Evolutionary conservation across 2,113 vertebrate species (phyloP), one percentile per base, ranked within the genome.

Genomic region (Onychostoma macrolepis): DNA sequence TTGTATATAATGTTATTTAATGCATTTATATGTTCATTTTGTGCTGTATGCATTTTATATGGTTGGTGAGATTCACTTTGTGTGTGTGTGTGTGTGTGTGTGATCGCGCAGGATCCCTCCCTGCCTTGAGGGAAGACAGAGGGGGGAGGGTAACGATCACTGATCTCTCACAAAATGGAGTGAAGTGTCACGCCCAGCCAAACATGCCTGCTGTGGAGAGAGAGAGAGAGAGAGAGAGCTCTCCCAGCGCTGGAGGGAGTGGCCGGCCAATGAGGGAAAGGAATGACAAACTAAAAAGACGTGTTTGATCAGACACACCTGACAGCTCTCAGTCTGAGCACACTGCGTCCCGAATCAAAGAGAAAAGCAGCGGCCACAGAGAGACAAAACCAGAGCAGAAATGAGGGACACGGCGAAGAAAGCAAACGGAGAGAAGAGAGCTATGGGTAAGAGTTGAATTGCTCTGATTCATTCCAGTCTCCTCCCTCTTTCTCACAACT

Each of bases 341-440:
- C 76, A 86, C 38, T 86, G 74, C 79, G 76, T 84, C 38, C 71
- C 80, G 38, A 56, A 38, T 67, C 28, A 80, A 74, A 88, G 69
- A 80, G 71, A 26, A 86, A 72, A 87, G 21, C 53, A 72, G 58
- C 77, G 71, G 53, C 67, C 36, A 58, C 83, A 85, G 74, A 61
- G 86, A 41, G 72, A 80, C 71, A 87, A 30, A 26, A 84, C 7
- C 88, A 83, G 75, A 75, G 36, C 75, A 74, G 91, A 90, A 84
- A 96, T 96, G 95, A 95, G 94, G 91, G 95, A 95, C 90, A 94
- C 94, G 90, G 89, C 90, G 21, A 94, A 89, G 87, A 94, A 41
- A 76, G 80, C 85, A 93, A 94, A 91, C 85, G 92, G 89, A 89
- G 94, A 93, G 90, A 93, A 92, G 83, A 90, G 85, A 79, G 92